Evolutionary conservation across 1,140 invertebrate species (phyloP).

Genomic region (Callitettix versicolor): DNA sequence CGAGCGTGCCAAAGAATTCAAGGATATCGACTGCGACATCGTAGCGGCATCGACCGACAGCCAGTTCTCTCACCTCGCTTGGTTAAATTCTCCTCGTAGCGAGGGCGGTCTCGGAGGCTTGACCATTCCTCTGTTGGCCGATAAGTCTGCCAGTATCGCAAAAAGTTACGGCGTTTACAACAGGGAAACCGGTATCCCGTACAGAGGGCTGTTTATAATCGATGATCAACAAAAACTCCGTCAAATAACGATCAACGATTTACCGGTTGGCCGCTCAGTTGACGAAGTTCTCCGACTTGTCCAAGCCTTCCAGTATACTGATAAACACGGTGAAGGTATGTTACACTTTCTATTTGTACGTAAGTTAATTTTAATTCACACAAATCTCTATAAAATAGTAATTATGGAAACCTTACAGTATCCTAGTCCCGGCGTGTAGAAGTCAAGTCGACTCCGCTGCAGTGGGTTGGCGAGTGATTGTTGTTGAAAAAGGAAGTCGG

Average conservation of each 20-base stretch:
- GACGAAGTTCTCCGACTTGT: slow-evolving; percentile 91
- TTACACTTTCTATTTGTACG: no score
- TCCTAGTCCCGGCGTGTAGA: no score
- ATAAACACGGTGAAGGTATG: slow-evolving; percentile 73
- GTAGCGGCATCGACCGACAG: slow-evolving; percentile 83
- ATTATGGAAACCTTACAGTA: no score
- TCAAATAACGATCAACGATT: slow-evolving; percentile 97
- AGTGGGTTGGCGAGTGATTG: no score
- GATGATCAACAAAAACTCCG: slow-evolving; percentile 83
- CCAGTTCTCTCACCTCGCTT: slow-evolving; percentile 84
- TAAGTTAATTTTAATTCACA: no score
- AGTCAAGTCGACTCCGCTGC: no score
- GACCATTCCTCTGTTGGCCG: slow-evolving; percentile 90
- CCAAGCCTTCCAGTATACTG: slow-evolving; percentile 93
- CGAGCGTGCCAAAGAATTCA: slow-evolving; percentile 73
- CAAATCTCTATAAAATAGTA: no score
- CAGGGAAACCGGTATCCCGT: slow-evolving; percentile 86
- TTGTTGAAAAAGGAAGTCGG: no score
- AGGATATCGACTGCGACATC: slow-evolving; percentile 70
- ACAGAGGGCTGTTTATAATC: slow-evolving; percentile 96
- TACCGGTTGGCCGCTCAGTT: slow-evolving; percentile 88
- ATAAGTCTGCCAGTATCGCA: slow-evolving; percentile 80
- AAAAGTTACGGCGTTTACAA: slow-evolving; percentile 86
- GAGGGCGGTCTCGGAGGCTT: slow-evolving; percentile 91
- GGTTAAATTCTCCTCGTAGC: slow-evolving; percentile 90